Conservation (phyloP, 2,797 vertebrate species). For the Dallia pectoralis region DNA sequence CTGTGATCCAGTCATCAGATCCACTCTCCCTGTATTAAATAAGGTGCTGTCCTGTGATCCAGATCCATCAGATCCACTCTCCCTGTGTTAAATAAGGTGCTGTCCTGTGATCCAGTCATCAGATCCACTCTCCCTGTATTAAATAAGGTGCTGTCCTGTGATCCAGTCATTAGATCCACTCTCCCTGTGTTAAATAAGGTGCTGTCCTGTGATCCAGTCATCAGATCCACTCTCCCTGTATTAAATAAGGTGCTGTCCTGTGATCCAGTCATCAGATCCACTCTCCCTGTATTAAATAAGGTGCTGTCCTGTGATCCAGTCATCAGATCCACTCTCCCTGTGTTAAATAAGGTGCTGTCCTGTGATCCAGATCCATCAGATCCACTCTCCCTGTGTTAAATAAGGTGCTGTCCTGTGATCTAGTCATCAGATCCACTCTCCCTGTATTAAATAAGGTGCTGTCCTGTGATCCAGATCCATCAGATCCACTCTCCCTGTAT, state of each 20-base stretch:
- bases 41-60: constrained; percentile 6
- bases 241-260: too few relatives aligned
- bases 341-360: not conserved
- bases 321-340: too few relatives aligned
- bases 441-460: not conserved
- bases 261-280: too few relatives aligned
- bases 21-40: not conserved
- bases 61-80: constrained; percentile 3
- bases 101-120: constrained; percentile 8
- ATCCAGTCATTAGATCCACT: too few relatives aligned
- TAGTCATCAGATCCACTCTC: not conserved
- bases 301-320: too few relatives aligned
- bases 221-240: not conserved
- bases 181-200: not conserved
- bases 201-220: constrained; percentile 4
- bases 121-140: constrained; percentile 1
- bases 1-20: too few relatives aligned
- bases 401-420: too few relatives aligned
- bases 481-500: not conserved
- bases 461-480: too few relatives aligned
- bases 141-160: too few relatives aligned
- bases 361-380: constrained; percentile 13
- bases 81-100: not conserved
- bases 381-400: not conserved
- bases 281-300: too few relatives aligned